Evolutionary conservation across 2,888 invertebrate genomes (phyloP), one percentile per base, ranked within the genome.

Genomic region (Phoronis australis): DNA sequence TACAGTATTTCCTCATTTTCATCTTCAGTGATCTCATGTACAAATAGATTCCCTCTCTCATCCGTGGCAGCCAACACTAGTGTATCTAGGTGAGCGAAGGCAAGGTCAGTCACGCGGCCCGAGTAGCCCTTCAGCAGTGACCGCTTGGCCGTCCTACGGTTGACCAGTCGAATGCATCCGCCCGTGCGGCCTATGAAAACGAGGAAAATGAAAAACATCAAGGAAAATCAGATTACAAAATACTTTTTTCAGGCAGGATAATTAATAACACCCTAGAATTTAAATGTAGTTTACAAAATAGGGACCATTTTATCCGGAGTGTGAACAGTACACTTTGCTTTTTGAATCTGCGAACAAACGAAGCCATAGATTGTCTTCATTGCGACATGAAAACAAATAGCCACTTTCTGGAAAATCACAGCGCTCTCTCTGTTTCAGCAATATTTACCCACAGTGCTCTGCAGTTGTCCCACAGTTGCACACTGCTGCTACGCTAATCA

Each of bases 41-140:
- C 85, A 74, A 87, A 87, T 56, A 95, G 82, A 68, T 85, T 86
- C 40, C 93, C 93, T 61, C 82, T 82, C 63, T 87, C 87, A 77
- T 96, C 95, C 45, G 94, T 88, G 61, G 87, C 88, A 0, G 90
- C 95, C 37, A 96, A 78, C 51, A 92, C 82, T 61, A 88, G 85
- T 48, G 83, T 82, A 56, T 84, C 82, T 41, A 88, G 85, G 73
- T 89, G 87, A 3, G 94, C 90, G 80, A 96, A 96, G 1, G 92
- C 85, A 43, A 96, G 78, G 76, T 96, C 96, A 75, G 89, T 84
- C n/a, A 95, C 87, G 74, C 87, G 83, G 37, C 91, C 92, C 45
- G 84, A 84, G 82, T 91, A 87, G 38, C 90, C 91, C 75, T 90
- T 91, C 46, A 95, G 84, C 22, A 95, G 80, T 1, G 86, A 83